These are phyloP conservation scores for Marasmarcha lunaedactyla DNA, from an alignment of 2,888 invertebrate species.

Conservation along the genomic window DNA sequence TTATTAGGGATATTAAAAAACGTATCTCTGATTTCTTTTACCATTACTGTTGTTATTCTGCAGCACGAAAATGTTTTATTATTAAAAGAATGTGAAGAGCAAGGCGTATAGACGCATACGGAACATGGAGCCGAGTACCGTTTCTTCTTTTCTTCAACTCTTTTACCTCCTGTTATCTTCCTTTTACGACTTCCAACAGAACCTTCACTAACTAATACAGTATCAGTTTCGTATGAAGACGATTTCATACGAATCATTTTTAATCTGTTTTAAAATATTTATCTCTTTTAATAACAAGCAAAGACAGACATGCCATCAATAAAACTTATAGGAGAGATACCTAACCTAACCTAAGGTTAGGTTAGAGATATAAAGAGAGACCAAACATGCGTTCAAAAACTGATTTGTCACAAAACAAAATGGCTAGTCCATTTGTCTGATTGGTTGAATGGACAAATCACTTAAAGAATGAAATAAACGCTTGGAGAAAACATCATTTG, in stretches of 20 bases:
- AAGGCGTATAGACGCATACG: neutral
- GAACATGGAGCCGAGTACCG: neutral
- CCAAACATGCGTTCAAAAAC: neutral
- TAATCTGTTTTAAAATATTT: no score
- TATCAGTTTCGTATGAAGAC: neutral
- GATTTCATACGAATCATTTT: no score
- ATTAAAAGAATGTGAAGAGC: neutral
- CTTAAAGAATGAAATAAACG: neutral
- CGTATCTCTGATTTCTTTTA: neutral
- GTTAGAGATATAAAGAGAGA: neutral
- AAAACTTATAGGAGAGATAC: no score
- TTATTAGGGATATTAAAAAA: neutral
- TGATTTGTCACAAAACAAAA: conserved; percentile 1
- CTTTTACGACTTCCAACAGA: neutral
- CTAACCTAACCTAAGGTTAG: no score
- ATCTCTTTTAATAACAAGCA: neutral
- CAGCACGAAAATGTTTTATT: neutral
- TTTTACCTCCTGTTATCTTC: neutral
- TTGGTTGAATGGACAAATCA: neutral
- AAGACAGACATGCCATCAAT: no score
- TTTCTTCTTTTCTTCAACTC: neutral
- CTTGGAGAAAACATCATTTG: neutral
- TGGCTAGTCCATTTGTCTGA: neutral
- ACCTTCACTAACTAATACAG: neutral
- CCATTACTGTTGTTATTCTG: neutral